phyloP scores from a whole-genome alignment of 2,888 invertebrate species.

The Archaeoteleia sp. region DNA sequence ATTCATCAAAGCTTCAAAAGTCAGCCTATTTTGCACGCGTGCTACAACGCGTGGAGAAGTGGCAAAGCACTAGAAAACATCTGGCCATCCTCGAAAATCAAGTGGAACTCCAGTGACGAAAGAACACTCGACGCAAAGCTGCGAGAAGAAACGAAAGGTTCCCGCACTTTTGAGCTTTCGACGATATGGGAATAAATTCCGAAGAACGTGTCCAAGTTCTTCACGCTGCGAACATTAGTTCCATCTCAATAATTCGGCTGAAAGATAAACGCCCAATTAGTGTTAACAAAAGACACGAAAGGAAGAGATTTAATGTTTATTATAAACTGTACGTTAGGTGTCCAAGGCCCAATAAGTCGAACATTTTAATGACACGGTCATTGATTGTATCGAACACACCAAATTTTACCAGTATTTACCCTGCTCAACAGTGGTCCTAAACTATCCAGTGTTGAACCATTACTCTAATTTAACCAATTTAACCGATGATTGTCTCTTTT shows the following conservation, averaged over 20 bases:
- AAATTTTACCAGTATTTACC: too few species aligned
- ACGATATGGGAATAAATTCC: conserved; percentile 25
- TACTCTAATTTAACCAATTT: too few species aligned
- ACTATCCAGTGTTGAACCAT: too few species aligned
- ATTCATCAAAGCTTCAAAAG: conserved; percentile 39
- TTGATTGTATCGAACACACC: too few species aligned
- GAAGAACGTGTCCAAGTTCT: conserved; percentile 43
- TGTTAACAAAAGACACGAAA: neutral
- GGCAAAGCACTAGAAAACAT: conserved; percentile 52
- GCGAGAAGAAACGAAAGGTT: conserved; percentile 55
- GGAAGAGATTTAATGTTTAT: too few species aligned
- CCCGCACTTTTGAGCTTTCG: conserved; percentile 65
- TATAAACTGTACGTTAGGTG: too few species aligned
- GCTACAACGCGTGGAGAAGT: conserved; percentile 53
- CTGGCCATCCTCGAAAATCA: conserved; percentile 54
- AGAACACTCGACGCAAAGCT: conserved; percentile 47
- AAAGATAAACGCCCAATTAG: conserved; percentile 32
- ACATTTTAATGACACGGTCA: too few species aligned
- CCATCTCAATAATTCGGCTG: conserved; percentile 9
- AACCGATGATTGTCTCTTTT: too few species aligned
- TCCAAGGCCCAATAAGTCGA: too few species aligned
- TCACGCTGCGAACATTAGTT: conserved; percentile 46
- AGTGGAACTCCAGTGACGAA: conserved; percentile 43
- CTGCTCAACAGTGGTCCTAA: too few species aligned
- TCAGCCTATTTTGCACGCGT: conserved; percentile 48